Evolutionary conservation across 1,140 invertebrate genomes (phyloP).

Genomic region (Pseudomyrmex sp.): DNA sequence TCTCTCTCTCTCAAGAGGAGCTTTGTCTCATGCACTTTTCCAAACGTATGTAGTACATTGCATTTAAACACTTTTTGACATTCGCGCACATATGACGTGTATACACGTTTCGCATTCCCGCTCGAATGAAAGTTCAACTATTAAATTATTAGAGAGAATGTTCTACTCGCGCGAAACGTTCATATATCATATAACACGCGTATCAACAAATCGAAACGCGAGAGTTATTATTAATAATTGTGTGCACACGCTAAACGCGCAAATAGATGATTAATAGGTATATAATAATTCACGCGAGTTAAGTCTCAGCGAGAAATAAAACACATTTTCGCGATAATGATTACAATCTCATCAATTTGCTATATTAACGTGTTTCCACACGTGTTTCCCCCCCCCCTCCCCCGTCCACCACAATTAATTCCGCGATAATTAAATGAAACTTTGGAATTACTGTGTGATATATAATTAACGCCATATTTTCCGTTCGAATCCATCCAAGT

Average conservation of each 20-base stretch:
- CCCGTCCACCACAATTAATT: conserved; percentile 20
- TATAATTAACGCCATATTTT: background rate
- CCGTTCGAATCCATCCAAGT: background rate
- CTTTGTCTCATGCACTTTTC: background rate
- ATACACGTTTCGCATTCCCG: too few species aligned
- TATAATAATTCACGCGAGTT: conserved; percentile 22
- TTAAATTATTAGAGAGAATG: background rate
- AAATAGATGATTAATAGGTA: conserved; percentile 28
- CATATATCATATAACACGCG: conserved; percentile 17
- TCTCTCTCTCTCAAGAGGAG: background rate
- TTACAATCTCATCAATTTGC: conserved; percentile 38
- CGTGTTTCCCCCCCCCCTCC: background rate
- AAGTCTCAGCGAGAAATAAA: conserved; percentile 16
- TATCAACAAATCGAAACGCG: conserved; percentile 35
- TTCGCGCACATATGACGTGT: background rate
- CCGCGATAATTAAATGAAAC: conserved; percentile 25
- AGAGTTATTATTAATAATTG: conserved; percentile 44
- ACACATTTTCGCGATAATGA: conserved; percentile 50
- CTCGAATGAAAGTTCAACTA: background rate
- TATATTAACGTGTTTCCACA: background rate
- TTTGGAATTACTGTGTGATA: background rate
- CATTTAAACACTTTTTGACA: background rate
- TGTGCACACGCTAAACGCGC: background rate
- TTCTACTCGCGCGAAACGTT: background rate
- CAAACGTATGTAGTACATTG: background rate